Evolutionary conservation across 2,113 vertebrate genomes (phyloP).

Genomic region (Indicator indicator): DNA sequence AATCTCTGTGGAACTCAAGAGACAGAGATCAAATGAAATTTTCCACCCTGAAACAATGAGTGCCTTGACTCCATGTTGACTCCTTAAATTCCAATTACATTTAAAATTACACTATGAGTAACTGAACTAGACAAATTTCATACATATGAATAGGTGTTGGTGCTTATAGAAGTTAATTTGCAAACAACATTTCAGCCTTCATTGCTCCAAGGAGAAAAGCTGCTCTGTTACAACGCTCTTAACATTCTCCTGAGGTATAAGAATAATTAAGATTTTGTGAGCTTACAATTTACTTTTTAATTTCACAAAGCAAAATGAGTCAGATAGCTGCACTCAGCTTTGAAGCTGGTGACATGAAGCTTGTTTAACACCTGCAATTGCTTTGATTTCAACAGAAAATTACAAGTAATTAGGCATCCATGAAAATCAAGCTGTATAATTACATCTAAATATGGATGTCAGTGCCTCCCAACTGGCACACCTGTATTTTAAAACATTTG

Average conservation of each 20-base stretch:
- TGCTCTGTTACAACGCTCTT: neutral
- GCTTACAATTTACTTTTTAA: neutral
- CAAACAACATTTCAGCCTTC: neutral
- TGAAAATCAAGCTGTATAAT: conserved; percentile 47
- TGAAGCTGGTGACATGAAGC: conserved; percentile 32
- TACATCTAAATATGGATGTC: conserved; percentile 20
- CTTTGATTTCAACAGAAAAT: conserved; percentile 35
- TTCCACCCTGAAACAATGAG: neutral
- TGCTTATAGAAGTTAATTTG: neutral
- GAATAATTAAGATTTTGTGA: neutral
- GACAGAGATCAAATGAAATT: neutral
- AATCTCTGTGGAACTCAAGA: neutral
- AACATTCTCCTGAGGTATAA: neutral
- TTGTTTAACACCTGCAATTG: neutral
- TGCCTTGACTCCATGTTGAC: neutral
- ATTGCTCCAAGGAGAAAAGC: neutral
- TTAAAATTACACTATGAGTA: neutral
- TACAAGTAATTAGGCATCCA: conserved; percentile 10
- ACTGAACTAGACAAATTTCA: neutral
- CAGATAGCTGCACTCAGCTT: neutral
- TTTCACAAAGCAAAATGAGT: conserved; percentile 6
- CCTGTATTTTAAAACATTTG: neutral
- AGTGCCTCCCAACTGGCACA: conserved; percentile 1
- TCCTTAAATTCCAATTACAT: conserved; percentile 25
- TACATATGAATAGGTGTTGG: neutral